Evolutionary conservation across 1,140 invertebrate species (phyloP).

Genomic region (Drosophila bocqueti): DNA sequence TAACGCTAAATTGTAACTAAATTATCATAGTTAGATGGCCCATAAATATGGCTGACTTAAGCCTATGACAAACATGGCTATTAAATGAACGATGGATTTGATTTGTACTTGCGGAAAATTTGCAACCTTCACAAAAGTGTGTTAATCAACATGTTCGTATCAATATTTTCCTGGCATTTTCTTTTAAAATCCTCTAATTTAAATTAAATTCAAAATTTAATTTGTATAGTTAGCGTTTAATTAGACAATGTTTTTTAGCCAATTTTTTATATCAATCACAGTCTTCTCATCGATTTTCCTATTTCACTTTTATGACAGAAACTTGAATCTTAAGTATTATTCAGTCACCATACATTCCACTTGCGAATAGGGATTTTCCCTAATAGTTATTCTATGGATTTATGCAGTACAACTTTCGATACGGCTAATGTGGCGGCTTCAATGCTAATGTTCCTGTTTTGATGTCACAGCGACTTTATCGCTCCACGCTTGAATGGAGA

Average conservation of each 20-base stretch:
- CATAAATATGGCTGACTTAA: too few species aligned
- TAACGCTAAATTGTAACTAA: too few species aligned
- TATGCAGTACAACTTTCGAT: background rate
- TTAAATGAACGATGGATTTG: too few species aligned
- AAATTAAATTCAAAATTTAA: background rate
- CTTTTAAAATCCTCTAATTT: background rate
- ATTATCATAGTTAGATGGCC: too few species aligned
- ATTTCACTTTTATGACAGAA: background rate
- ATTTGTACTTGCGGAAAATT: background rate
- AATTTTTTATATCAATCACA: background rate
- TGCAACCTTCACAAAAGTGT: background rate
- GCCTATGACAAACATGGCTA: too few species aligned
- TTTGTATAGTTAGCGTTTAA: background rate
- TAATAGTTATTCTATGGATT: slow-evolving; percentile 11
- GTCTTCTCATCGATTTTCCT: background rate
- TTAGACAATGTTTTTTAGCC: background rate
- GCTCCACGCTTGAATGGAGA: slow-evolving; percentile 60
- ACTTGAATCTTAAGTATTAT: background rate
- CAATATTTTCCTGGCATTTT: background rate
- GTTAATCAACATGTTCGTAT: background rate
- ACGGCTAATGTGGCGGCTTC: background rate
- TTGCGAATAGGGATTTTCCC: background rate
- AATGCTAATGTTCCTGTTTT: slow-evolving; percentile 53
- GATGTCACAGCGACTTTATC: slow-evolving; percentile 58
- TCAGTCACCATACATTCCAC: background rate